Evolutionary conservation across 2,888 invertebrate species (phyloP), one percentile per base, ranked within the genome.

Genomic region (Clanis bilineata): DNA sequence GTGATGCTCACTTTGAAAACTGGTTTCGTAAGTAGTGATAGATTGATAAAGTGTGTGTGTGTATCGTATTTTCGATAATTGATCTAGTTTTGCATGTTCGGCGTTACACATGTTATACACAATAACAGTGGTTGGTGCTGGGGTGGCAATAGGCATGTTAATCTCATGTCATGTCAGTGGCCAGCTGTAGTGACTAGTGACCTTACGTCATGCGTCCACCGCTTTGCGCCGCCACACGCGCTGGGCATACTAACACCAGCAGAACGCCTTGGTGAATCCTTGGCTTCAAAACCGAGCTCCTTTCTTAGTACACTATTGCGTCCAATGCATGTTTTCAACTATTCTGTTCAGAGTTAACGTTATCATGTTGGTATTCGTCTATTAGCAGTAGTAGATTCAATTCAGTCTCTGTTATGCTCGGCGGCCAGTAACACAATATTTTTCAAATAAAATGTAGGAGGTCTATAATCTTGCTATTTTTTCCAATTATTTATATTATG

Each of bases 281-380:
- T 92, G 92, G 92, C 92, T 92, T 91, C 90, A 91, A 92, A 92
- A 90, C 90, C 84, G 78, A 89, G 83, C 90, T 89, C 91, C 92
- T 91, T 92, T 90, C 91, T 83, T 85, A 91, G 87, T 79, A 72
- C 78, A 79, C 81, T 76, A 80, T 85, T 86, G 85, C 86, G 82
- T 81, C 82, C 79, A 78, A 79, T 83, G 80, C 78, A 80, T 78
- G 78, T 83, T 84, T 78, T 82, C 79, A 73, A 79, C 80, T 76
- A 78, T 77, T 78, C 68, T 67, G 73, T 76, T 73, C 72, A 70
- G 74, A 73, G 72, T 70, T 72, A 66, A 64, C 67, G 67, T 66
- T 68, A 68, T 63, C 62, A 64, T 58, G 60, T 61, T 61, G 57
- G 63, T 64, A 55, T 65, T 62, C 64, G 63, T 57, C 64, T 63